Conservation (phyloP, 35 echinoderm and acorn worm species). For the Nesometra sesokonis region DNA sequence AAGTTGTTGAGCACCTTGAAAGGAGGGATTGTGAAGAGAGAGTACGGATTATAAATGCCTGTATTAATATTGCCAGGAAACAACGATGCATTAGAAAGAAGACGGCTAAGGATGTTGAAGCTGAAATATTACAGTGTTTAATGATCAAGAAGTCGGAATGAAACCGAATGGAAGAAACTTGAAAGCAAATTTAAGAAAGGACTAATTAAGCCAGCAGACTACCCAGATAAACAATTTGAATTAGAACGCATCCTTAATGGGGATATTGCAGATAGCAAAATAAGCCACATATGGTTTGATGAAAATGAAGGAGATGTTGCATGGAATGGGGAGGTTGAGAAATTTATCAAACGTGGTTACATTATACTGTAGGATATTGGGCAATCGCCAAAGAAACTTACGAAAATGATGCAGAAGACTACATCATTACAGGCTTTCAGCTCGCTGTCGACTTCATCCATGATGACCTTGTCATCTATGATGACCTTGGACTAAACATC, state of each 20-base stretch:
- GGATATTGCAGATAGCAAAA: neutral
- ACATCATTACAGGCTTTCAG: too few species aligned
- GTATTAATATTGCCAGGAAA: neutral
- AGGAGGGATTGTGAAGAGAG: neutral
- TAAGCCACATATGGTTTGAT: conserved; percentile 12
- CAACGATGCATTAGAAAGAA: neutral
- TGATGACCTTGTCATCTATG: too few species aligned
- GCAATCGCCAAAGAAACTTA: too few species aligned
- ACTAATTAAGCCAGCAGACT: neutral
- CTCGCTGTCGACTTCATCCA: too few species aligned
- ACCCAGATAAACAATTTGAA: neutral
- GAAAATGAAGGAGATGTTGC: neutral
- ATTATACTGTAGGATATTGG: neutral
- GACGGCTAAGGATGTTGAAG: neutral
- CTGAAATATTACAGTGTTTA: conserved; percentile 1
- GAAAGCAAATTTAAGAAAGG: conserved; percentile 3
- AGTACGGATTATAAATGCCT: neutral
- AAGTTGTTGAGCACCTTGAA: neutral
- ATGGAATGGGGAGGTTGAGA: neutral
- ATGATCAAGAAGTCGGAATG: neutral
- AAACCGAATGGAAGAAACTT: conserved; percentile 1
- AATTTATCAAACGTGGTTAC: neutral
- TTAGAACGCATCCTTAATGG: neutral
- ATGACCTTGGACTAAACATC: too few species aligned
- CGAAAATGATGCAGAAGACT: too few species aligned